Evolutionary conservation across 2,888 invertebrate genomes (phyloP).

Genomic region (Mesochorus sp.): DNA sequence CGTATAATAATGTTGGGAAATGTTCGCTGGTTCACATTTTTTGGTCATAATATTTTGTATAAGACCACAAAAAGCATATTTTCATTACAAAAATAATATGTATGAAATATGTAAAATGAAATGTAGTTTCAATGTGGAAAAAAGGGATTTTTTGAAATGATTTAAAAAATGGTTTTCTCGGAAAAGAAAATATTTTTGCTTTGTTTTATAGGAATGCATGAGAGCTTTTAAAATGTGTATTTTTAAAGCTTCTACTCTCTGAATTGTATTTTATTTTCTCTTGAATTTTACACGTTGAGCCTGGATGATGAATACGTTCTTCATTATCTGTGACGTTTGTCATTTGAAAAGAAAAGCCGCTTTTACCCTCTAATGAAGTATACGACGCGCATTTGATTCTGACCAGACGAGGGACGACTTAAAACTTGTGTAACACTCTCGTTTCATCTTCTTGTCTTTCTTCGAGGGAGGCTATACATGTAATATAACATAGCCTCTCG

Average conservation of each 20-base stretch:
- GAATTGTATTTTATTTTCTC: not conserved
- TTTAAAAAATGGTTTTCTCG: no score
- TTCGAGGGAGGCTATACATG: not conserved
- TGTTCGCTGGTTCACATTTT: no score
- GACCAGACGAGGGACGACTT: constrained; percentile 44
- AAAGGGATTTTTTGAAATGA: no score
- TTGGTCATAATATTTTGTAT: no score
- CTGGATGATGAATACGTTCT: constrained; percentile 37
- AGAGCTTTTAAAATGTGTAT: not conserved
- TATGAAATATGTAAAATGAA: no score
- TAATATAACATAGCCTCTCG: constrained; percentile 6
- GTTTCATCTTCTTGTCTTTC: not conserved
- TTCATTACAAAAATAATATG: no score
- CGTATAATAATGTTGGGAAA: no score
- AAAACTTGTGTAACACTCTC: constrained; percentile 34
- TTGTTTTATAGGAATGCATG: no score
- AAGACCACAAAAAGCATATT: no score
- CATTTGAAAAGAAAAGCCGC: constrained; percentile 44
- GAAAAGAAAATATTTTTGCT: no score
- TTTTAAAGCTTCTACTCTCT: not conserved
- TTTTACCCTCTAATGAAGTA: constrained; percentile 50
- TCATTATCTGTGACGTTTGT: constrained; percentile 19
- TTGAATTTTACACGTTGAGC: not conserved
- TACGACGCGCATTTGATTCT: constrained; percentile 45
- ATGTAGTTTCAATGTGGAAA: no score